A percentile compares a stretch with the other conserved stretches of the same genome.
phyloP scores from a whole-genome alignment of 2,888 invertebrate genomes.

The Ferrisia virgata region DNA sequence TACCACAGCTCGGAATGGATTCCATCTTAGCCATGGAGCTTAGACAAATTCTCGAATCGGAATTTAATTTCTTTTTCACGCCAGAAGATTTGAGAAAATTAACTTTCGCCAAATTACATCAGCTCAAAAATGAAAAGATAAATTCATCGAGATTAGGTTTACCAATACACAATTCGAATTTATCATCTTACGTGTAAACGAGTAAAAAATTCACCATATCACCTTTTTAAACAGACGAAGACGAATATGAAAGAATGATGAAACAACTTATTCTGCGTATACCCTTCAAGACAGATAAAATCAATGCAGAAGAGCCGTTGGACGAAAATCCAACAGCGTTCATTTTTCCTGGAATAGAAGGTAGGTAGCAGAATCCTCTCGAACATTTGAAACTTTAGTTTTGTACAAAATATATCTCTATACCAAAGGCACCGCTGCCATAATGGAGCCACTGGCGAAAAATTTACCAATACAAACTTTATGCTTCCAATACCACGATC shows the following conservation, averaged over 20 bases:
- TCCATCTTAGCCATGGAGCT: conserved; percentile 96
- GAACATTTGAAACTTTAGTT: neutral
- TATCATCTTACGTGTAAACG: too few relatives aligned
- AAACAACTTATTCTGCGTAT: too few relatives aligned
- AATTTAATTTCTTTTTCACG: conserved; percentile 80
- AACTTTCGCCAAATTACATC: conserved; percentile 66
- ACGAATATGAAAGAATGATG: neutral
- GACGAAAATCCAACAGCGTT: neutral
- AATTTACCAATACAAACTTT: neutral
- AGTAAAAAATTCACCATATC: neutral
- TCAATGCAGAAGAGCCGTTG: too few relatives aligned
- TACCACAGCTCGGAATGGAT: conserved; percentile 93
- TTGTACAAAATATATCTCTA: neutral
- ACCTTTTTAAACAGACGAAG: neutral
- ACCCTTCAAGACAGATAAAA: too few relatives aligned
- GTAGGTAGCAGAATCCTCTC: neutral
- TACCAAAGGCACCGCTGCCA: neutral
- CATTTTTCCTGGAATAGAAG: neutral
- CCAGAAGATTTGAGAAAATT: conserved; percentile 80
- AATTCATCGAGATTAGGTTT: too few relatives aligned
- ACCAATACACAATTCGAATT: neutral
- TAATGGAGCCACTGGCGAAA: neutral
- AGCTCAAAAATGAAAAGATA: conserved; percentile 50
- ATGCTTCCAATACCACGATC: neutral
- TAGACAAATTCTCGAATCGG: conserved; percentile 84